Base-by-base conservation (phyloP, 2,113 vertebrate species). In the Rhinopithecus roxellana region DNA sequence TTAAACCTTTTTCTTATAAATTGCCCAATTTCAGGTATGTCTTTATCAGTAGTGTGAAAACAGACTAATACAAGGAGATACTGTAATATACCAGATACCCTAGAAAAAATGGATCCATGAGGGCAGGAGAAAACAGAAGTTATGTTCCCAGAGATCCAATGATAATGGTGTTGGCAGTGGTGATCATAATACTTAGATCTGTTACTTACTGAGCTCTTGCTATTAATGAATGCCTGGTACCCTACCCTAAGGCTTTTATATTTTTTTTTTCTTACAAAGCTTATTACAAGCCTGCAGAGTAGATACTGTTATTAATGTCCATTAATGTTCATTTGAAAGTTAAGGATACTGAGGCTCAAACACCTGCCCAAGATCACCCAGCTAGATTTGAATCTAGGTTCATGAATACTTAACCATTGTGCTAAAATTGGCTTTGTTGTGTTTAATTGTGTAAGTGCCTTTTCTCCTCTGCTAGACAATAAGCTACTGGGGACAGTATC, bases 181-280 rank as follows among this genome's bases (percentile, higher is more conserved):
- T 89, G 55, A 84, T 94, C 90, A 69, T 81, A 94, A 59, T 52
- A 92, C 35, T 81, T 77, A 69, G 52, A 88, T 50, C 32, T 84
- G 32, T 84, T 84, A 95, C 77, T 79, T 50, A 96, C 16, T 94
- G 59, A 91, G 55, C 55, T 92, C 45, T 89, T 92, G 45, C 45
- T 94, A 96, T 55, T 55, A 55, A 55, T 55, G 52, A 85, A 85
- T 94, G 22, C 16, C 6, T 89, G 45, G 27, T 59, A 61, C n/a
- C 72, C 40, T 81, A 81, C 18, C 23, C 14, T 69, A 94, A 30
- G 59, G 48, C 14, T 45, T 83, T 86, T 89, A 78, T 78, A 88
- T 27, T 48, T 38, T 27, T 69, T 91, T 94, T 90, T 94, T 80
- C 92, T 80, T 90, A 86, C 82, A 72, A 94, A 85, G 50, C 20